Evolutionary conservation across 2,797 vertebrate genomes (phyloP).

Genomic region (Psittacula echo): DNA sequence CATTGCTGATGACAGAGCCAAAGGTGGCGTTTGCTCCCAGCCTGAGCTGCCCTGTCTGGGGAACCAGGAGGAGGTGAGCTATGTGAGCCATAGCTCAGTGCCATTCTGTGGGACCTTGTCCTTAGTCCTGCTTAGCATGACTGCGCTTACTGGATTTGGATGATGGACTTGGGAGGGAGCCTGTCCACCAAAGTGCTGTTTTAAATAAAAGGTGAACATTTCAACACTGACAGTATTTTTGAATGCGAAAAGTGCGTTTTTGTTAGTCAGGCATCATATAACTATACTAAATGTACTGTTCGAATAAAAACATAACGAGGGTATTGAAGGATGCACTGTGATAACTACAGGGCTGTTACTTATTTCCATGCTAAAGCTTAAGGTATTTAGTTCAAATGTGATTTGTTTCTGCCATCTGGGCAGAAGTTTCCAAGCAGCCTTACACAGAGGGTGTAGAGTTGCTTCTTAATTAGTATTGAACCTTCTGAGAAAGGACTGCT

Average conservation of each 20-base stretch:
- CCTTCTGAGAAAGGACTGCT: slow-evolving; percentile 55
- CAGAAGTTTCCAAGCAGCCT: slow-evolving; percentile 22
- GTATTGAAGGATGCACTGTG: neutral
- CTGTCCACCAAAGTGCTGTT: neutral
- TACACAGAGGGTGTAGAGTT: neutral
- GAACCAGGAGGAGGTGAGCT: neutral
- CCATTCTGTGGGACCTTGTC: neutral
- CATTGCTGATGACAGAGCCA: neutral
- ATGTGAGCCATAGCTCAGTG: neutral
- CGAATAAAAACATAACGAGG: neutral
- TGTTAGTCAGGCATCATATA: neutral
- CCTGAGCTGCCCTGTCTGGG: rapidly evolving
- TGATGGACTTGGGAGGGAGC: neutral
- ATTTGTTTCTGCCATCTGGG: slow-evolving; percentile 17
- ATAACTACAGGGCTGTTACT: neutral
- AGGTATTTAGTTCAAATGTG: neutral
- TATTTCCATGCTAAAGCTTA: slow-evolving; percentile 12
- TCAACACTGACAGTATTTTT: neutral
- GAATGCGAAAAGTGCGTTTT: neutral
- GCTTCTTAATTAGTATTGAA: slow-evolving; percentile 61
- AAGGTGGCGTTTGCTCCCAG: neutral
- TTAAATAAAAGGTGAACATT: neutral
- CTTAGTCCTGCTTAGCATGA: neutral
- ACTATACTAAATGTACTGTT: neutral
- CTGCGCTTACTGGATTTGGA: neutral